Base-by-base conservation (phyloP, 2,888 invertebrate species). In the Limnephilus auricula region DNA sequence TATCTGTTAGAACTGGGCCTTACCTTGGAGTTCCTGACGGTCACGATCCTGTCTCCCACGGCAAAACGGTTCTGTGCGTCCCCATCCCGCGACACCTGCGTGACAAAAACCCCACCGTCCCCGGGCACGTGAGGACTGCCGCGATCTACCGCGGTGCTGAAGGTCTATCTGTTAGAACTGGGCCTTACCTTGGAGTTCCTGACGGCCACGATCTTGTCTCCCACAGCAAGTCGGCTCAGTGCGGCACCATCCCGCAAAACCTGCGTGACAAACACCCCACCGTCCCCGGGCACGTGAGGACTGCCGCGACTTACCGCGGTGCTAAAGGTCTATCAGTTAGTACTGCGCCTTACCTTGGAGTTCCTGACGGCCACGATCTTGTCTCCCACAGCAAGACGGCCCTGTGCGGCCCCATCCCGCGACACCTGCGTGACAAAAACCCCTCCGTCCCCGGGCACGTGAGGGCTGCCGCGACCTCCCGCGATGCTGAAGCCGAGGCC, bases 211-310 rank as follows among this genome's bases (percentile, higher is more conserved):
- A 96, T 95, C 94, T 95, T 95, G 94, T 96, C 96, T 92, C 96
- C 96, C 94, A 96, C 93, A 93, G 95, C 95, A 93, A 96, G 94
- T 94, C 95, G 95, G 92, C 96, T 95, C 92, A 95, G 95, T 2
- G 96, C 96, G 0, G 96, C 96, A n/a, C 96, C 96, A 40, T 96
- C 96, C 25, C 95, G n/a, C n/a, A n/a, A n/a, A n/a, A n/a, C n/a
- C n/a, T n/a, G n/a, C n/a, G n/a, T n/a, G n/a, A n/a, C n/a, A n/a
- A n/a, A n/a, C n/a, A n/a, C n/a, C n/a, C 96, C n/a, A n/a, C n/a
- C n/a, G n/a, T n/a, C n/a, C n/a, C n/a, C n/a, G n/a, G n/a, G n/a
- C n/a, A n/a, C n/a, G n/a, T n/a, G n/a, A n/a, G n/a, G n/a, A n/a
- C n/a, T n/a, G n/a, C n/a, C n/a, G n/a, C n/a, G n/a, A n/a, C n/a